Percentiles rank a stretch among this genome's conserved stretches.
Evolutionary conservation across 2,888 invertebrate genomes (phyloP).

Genomic region (Leuctra nigra): DNA sequence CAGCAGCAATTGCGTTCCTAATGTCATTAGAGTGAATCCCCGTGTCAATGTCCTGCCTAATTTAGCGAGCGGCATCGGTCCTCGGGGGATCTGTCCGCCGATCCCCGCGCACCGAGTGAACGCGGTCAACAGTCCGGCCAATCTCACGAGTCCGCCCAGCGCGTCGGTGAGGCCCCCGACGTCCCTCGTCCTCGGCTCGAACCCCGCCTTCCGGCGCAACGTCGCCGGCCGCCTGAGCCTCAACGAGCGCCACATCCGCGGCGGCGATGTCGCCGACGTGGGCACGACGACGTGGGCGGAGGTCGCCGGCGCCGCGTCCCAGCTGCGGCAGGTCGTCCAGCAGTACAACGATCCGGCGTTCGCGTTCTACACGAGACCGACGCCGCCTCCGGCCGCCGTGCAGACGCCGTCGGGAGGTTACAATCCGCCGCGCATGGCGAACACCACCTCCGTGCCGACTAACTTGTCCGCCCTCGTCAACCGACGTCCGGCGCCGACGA

Average conservation of each 20-base stretch:
- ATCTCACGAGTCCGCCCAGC: neutral
- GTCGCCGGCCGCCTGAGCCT: constrained; percentile 38
- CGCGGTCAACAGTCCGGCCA: neutral
- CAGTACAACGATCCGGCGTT: constrained; percentile 36
- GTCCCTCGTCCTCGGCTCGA: constrained; percentile 34
- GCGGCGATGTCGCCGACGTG: constrained; percentile 14
- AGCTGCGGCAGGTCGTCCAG: constrained; percentile 1
- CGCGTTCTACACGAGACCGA: constrained; percentile 45
- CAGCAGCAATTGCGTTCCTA: too few species aligned
- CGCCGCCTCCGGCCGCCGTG: constrained; percentile 16
- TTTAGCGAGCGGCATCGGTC: too few species aligned
- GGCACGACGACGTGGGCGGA: constrained; percentile 10
- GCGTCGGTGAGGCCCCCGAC: constrained; percentile 11
- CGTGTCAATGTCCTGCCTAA: too few species aligned
- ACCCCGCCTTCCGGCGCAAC: constrained; percentile 41
- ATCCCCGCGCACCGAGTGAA: too few species aligned
- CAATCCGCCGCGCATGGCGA: neutral
- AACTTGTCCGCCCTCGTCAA: neutral
- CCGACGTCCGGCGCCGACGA: neutral
- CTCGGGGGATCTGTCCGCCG: too few species aligned
- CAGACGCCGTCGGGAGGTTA: neutral
- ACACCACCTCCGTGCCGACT: neutral
- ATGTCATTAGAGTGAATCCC: too few species aligned
- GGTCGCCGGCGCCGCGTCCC: neutral
- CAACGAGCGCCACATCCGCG: constrained; percentile 25